phyloP scores from a whole-genome alignment of 2,888 invertebrate genomes.

The Schizaphis graminum region DNA sequence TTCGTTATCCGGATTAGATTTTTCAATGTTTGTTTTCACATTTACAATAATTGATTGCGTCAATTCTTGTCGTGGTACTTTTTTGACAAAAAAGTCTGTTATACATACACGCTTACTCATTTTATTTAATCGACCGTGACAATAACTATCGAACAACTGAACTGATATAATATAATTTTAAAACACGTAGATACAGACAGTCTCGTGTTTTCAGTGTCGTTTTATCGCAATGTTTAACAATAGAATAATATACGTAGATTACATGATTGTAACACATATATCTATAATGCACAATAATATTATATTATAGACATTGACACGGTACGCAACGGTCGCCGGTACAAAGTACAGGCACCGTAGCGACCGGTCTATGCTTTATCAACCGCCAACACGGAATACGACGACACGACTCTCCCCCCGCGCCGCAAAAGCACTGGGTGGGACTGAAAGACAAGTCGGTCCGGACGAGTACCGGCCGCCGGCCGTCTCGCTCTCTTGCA shows the following conservation, averaged over 20 bases:
- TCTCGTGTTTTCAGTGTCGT: neutral
- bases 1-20: neutral
- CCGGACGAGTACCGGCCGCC: too few species aligned
- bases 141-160: neutral
- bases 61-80: conserved; percentile 11
- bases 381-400: too few species aligned
- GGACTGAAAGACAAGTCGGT: too few species aligned
- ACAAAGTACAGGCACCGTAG: neutral
- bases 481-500: too few species aligned
- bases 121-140: neutral
- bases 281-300: neutral
- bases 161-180: neutral
- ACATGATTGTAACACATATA: neutral
- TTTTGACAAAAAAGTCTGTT: conserved; percentile 14
- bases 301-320: neutral
- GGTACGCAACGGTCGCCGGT: neutral
- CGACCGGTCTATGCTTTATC: neutral
- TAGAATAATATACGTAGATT: neutral
- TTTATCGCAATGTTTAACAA: neutral
- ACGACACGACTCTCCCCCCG: too few species aligned
- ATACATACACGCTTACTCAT: neutral
- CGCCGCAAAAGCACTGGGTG: too few species aligned
- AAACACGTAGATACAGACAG: conserved; percentile 3
- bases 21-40: neutral
- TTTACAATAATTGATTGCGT: neutral